Conservation (phyloP, 2,888 invertebrate species). For the Ypsolopha sequella region DNA sequence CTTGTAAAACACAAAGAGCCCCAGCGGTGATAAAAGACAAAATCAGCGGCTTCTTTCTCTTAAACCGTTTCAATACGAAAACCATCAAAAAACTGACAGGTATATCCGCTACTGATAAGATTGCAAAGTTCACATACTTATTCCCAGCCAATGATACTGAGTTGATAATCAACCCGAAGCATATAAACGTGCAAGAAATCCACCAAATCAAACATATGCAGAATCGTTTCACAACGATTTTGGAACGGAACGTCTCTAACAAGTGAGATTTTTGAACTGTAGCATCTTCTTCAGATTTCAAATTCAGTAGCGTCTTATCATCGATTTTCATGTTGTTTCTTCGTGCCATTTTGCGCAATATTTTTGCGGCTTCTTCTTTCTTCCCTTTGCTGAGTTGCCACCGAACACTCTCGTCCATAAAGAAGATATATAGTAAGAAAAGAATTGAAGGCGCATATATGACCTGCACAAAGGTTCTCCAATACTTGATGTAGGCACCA, state of each 20-base stretch:
- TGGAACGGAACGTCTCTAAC: conserved; percentile 24
- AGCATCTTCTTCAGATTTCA: conserved; percentile 22
- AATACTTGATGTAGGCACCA: conserved; percentile 75
- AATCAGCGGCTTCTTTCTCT: conserved; percentile 33
- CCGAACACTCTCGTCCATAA: conserved; percentile 81
- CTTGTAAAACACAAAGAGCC: neutral
- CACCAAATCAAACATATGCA: conserved; percentile 34
- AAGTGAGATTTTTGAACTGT: conserved; percentile 14
- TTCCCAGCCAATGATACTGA: conserved; percentile 81
- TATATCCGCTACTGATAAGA: conserved; percentile 67
- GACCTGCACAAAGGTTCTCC: conserved; percentile 75
- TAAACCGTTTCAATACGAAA: conserved; percentile 63
- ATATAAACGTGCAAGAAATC: conserved; percentile 80
- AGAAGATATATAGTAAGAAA: conserved; percentile 74
- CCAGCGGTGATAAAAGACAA: neutral
- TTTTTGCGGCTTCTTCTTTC: conserved; percentile 71
- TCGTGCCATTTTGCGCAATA: conserved; percentile 73
- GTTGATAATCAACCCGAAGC: conserved; percentile 82
- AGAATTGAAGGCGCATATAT: conserved; percentile 78
- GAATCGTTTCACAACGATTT: conserved; percentile 25
- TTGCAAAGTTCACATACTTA: conserved; percentile 80
- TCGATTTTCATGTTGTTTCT: conserved; percentile 40
- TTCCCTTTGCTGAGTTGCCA: conserved; percentile 82
- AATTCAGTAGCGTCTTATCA: conserved; percentile 23
- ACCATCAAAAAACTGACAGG: conserved; percentile 70